Base-by-base conservation (phyloP, 2,113 vertebrate species). In the Mus spicilegus region DNA sequence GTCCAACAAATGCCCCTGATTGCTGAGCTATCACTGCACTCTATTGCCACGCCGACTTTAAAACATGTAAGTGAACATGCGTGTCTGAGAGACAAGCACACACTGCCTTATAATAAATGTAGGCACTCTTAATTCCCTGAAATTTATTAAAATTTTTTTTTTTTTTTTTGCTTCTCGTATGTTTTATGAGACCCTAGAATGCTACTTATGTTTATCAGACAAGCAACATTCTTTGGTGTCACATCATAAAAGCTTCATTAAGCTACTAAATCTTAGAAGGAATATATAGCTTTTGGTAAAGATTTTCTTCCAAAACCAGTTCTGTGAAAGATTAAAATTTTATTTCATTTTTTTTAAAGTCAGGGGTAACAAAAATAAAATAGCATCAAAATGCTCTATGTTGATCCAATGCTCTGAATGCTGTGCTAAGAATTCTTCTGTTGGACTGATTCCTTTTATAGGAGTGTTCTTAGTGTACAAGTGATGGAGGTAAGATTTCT, bases 331-430 rank as follows among this genome's bases (percentile, higher is more conserved):
- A 85, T 65, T 85, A 85, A 85, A 85, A 46, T 46, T 85, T 86
- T 86, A 86, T 86, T 86, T 85, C 61, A 49, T 85, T 51, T 86
- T 85, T 86, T 86, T 86, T 2, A 30, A 84, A 42, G 82, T 49
- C 28, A 36, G 46, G 63, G 28, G 14, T 49, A 86, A 86, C 63
- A 86, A 86, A 85, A 86, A 86, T 67, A 86, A 86, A 86, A 86
- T 39, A 86, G 42, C 84, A 69, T 86, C 17, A 49, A 86, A 67
- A 67, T 86, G 42, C 42, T 86, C 49, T 86, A 67, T 49, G 28
- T 86, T 86, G 63, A 49, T 33, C 63, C 26, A 49, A 22, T 67
- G 46, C 39, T 86, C 42, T 67, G 9, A 46, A 49, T 49, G 42
- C 42, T 67, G 39, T 46, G 58, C 19, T 65, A 42, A 63, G 58